Evolutionary conservation across 2,113 vertebrate genomes (phyloP).

Genomic region (Odontesthes bonariensis): DNA sequence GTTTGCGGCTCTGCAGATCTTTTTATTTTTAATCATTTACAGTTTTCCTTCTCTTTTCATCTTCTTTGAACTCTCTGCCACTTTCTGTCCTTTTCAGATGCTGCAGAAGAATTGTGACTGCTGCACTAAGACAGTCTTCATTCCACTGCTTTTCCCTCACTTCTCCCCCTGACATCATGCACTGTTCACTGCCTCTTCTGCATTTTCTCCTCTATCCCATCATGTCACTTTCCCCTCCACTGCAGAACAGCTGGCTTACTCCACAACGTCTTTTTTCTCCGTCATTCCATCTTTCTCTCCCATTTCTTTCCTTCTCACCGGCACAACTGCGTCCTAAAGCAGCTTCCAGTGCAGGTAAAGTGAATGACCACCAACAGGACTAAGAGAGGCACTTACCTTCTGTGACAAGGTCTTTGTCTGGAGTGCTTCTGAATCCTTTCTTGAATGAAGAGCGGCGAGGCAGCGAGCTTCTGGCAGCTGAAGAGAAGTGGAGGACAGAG

Average conservation of each 20-base stretch:
- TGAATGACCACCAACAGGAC: constrained; percentile 5
- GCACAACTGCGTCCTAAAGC: constrained; percentile 18
- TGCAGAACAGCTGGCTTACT: constrained; percentile 17
- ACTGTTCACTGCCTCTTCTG: not conserved
- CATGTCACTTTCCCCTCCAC: constrained; percentile 25
- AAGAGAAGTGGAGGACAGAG: constrained; percentile 56
- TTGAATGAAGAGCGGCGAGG: constrained; percentile 51
- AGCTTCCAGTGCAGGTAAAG: constrained; percentile 8
- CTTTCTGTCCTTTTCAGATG: not conserved
- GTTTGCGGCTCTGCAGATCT: not conserved
- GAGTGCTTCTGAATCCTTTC: constrained; percentile 62
- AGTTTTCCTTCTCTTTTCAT: constrained; percentile 4
- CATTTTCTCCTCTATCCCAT: constrained; percentile 15
- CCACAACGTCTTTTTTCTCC: not conserved
- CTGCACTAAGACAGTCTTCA: constrained; percentile 18
- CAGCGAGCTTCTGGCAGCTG: constrained; percentile 55
- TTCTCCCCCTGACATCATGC: not conserved
- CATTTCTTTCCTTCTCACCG: constrained; percentile 12
- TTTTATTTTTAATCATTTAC: not conserved
- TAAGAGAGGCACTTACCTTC: constrained; percentile 56
- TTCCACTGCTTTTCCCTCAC: constrained; percentile 3
- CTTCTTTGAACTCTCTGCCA: constrained; percentile 32
- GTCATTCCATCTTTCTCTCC: not conserved
- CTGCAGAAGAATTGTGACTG: constrained; percentile 27
- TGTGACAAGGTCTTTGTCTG: constrained; percentile 65